These are phyloP conservation scores for Urocolius indicus DNA, from an alignment of 2,113 vertebrate genomes.

Conservation along the genomic window DNA sequence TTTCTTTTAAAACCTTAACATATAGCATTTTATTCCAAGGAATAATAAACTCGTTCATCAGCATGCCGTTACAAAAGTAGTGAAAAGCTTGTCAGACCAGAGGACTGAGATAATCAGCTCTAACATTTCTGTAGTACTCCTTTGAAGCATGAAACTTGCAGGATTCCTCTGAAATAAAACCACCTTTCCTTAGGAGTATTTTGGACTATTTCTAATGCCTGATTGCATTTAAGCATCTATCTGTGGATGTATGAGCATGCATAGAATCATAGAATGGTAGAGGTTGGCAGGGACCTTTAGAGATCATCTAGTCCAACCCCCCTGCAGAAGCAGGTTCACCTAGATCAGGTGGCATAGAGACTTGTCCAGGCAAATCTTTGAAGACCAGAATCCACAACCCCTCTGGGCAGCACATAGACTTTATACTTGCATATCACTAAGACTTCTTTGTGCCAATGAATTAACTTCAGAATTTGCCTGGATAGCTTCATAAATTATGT, in stretches of 20 bases:
- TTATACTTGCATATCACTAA: not conserved
- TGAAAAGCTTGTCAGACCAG: not conserved
- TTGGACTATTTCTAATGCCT: not conserved
- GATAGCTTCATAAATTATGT: not conserved
- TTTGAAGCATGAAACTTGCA: not conserved
- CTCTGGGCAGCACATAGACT: too few relatives aligned
- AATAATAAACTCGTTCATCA: not conserved
- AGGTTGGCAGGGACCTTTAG: too few relatives aligned
- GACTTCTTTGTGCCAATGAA: not conserved
- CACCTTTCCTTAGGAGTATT: not conserved
- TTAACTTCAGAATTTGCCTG: not conserved
- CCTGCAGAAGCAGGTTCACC: too few relatives aligned
- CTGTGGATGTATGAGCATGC: not conserved
- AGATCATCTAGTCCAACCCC: too few relatives aligned
- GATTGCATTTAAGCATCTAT: not conserved
- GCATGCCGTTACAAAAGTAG: not conserved
- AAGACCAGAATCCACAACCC: too few relatives aligned
- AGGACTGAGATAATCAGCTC: not conserved
- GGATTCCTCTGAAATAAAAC: not conserved
- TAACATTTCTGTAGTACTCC: not conserved
- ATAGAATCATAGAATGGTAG: too few relatives aligned
- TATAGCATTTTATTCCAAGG: not conserved
- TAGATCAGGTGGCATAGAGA: too few relatives aligned
- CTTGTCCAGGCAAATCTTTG: too few relatives aligned
- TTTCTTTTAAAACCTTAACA: not conserved